Percentiles rank a stretch among this genome's conserved stretches.
phyloP scores from a whole-genome alignment of 2,113 vertebrate genomes.

The Bubo blakistoni region DNA sequence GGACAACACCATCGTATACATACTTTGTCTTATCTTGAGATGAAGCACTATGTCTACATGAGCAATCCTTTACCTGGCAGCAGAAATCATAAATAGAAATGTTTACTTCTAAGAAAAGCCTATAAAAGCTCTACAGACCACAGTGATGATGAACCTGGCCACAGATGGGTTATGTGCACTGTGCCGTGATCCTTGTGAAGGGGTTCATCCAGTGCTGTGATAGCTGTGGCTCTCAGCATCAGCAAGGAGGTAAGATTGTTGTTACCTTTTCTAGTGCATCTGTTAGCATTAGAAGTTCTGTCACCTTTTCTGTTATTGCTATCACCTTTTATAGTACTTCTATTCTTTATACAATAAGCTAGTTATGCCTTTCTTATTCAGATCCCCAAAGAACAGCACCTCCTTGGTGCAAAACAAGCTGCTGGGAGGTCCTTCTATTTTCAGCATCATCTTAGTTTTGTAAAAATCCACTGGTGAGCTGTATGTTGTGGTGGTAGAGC shows the following conservation, averaged over 20 bases:
- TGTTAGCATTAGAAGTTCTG: background rate
- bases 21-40: background rate
- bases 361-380: background rate
- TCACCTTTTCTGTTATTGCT: background rate
- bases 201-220: background rate
- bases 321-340: background rate
- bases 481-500: background rate
- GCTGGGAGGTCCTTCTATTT: background rate
- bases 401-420: background rate
- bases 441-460: background rate
- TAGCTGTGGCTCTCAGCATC: background rate
- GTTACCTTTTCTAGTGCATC: background rate
- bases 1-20: background rate
- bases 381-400: background rate
- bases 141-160: accelerated
- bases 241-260: background rate
- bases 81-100: background rate
- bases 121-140: background rate
- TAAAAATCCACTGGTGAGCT: background rate
- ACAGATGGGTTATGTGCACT: accelerated
- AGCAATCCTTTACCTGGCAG: background rate
- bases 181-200: background rate
- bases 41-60: background rate
- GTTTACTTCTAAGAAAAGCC: background rate
- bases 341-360: background rate